These are phyloP conservation scores for Varanus salvator DNA, from an alignment of 2,113 vertebrate species.

Conservation along the genomic window DNA sequence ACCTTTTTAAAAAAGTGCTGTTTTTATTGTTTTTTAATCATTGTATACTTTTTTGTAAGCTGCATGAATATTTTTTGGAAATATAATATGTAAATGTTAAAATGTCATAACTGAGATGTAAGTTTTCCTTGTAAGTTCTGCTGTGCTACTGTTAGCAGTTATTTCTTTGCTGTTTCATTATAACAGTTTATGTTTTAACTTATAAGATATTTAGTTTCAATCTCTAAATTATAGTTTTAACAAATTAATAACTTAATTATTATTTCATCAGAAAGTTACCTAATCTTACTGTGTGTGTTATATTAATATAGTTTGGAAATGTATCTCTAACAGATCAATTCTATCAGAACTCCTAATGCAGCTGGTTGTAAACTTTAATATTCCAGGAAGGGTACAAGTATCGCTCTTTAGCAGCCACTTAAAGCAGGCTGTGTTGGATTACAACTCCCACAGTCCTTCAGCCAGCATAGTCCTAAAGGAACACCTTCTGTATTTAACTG, in stretches of 20 bases:
- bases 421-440: background rate
- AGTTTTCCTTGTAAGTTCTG: background rate
- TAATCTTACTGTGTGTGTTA: background rate
- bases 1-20: background rate
- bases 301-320: background rate
- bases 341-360: background rate
- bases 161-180: background rate
- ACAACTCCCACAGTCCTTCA: no score
- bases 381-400: background rate
- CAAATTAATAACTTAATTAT: background rate
- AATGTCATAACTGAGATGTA: background rate
- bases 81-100: background rate
- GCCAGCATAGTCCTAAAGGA: background rate
- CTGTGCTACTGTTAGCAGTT: background rate
- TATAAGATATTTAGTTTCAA: background rate
- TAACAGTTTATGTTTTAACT: background rate
- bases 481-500: background rate
- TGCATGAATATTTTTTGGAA: background rate
- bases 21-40: background rate
- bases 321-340: background rate
- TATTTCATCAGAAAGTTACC: background rate
- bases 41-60: background rate
- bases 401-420: background rate
- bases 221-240: background rate
- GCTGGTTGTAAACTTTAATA: background rate